These are phyloP conservation scores for Natrix natrix DNA, from an alignment of 2,797 vertebrate species.

Conservation along the genomic window DNA sequence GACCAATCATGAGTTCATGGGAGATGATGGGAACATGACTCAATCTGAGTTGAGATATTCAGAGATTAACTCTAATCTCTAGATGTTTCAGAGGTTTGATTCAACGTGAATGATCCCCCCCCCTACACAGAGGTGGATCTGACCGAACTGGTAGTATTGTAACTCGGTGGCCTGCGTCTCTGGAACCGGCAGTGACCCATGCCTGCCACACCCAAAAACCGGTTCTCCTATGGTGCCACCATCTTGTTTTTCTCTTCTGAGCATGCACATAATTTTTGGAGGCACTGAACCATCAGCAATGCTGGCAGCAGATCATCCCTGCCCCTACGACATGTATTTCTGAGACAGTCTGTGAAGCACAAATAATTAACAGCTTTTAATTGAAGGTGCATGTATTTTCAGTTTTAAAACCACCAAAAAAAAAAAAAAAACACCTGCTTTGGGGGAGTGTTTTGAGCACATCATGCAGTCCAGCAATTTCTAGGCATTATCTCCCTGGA, in stretches of 20 bases:
- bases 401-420: neutral
- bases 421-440: accelerated
- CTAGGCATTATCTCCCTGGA: neutral
- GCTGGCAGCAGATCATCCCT: no score
- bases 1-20: neutral
- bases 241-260: no score
- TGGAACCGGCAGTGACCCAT: no score
- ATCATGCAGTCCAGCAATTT: neutral
- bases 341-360: neutral
- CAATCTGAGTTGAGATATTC: neutral
- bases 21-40: neutral
- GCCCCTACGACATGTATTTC: neutral
- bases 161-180: no score
- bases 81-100: neutral
- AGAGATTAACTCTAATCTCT: neutral
- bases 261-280: no score
- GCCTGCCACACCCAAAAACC: no score
- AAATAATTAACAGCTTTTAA: conserved; percentile 14
- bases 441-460: neutral
- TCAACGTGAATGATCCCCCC: neutral
- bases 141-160: no score
- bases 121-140: no score
- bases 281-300: no score
- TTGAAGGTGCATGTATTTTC: neutral
- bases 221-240: no score